Evolutionary conservation across 92 coral and sea anemone genomes (phyloP), one percentile per base, ranked within the genome.

Genomic region (Parazoanthus swiftii): DNA sequence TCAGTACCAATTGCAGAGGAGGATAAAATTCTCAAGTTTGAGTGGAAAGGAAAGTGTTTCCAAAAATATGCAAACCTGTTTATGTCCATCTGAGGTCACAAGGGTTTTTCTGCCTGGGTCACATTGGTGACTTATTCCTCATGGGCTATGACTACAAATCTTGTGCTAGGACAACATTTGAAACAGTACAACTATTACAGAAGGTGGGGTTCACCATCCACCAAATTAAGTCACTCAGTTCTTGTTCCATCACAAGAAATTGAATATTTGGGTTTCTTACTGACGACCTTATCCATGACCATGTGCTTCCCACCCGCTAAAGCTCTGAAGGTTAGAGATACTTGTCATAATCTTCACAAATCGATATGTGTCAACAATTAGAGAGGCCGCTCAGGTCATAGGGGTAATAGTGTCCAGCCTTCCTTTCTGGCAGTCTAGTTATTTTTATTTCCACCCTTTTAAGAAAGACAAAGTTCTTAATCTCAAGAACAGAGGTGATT

Each of bases 81-180:
- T 86, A 65, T 77, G 29, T 89, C 37, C 80, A 63, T 38, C 33
- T 89, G 56, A 85, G 89, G 42, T 76, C 89, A 37, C 51, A 33
- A n/a, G 89, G 89, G 56, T 48, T 74, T 63, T 37, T 74, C 39
- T 89, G 92, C 39, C 44, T 85, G 89, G 92, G 58, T 6, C 58
- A 51, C 58, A 51, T 7, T 51, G 58, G 89, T 83, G 94, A 89
- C 81, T 89, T 89, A 2, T 89, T 92, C 13, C 92, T 89, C 16
- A 35, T 92, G 76, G 90, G 94, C 1, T 92, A 86, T 77, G 77
- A 37, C 10, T 71, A 82, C 58, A 1, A 84, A 0, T 82, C 91
- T 36, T 89, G 79, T 76, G 83, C 44, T 21, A 63, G 38, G 48
- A 85, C 85, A n/a, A 76, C 85, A 1, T 50, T 8, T 48, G 83